Evolutionary conservation across 2,888 invertebrate genomes (phyloP).

Genomic region (Perizoma flavofasciatum): DNA sequence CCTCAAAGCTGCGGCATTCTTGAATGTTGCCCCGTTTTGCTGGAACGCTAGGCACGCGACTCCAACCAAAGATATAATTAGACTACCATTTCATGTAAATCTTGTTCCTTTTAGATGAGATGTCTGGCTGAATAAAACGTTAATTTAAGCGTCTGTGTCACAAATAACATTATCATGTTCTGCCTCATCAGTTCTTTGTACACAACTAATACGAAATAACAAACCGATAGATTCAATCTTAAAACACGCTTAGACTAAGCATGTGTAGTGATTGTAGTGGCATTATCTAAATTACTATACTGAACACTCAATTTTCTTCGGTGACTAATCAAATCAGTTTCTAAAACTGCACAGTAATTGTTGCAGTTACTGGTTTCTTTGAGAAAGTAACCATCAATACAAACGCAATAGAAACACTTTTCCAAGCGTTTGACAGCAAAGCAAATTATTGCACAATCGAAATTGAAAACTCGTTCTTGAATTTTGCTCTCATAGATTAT

Average conservation of each 20-base stretch:
- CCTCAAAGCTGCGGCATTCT: conserved; percentile 34
- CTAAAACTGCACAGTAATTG: conserved; percentile 34
- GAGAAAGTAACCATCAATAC: conserved; percentile 44
- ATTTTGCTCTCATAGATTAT: not conserved
- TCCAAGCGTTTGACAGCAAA: conserved; percentile 27
- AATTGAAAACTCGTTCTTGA: not conserved
- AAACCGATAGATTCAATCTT: not conserved
- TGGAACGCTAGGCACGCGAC: conserved; percentile 68
- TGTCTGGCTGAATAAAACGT: conserved; percentile 37
- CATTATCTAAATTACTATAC: not conserved
- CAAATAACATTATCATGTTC: conserved; percentile 21
- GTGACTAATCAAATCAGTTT: conserved; percentile 28
- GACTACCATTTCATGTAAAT: conserved; percentile 60
- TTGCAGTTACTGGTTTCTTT: conserved; percentile 52
- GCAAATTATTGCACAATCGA: conserved; percentile 8
- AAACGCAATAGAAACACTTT: conserved; percentile 40
- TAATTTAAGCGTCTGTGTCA: conserved; percentile 37
- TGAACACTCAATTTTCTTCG: conserved; percentile 13
- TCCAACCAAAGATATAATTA: conserved; percentile 69
- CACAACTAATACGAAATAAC: not conserved
- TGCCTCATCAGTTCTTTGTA: conserved; percentile 25
- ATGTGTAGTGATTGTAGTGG: not conserved
- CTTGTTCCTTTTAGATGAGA: conserved; percentile 53
- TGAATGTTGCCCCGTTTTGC: conserved; percentile 39
- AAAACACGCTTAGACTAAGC: not conserved